Base-by-base conservation (phyloP, 1,140 invertebrate species). In the Rhopalosiphum padi region DNA sequence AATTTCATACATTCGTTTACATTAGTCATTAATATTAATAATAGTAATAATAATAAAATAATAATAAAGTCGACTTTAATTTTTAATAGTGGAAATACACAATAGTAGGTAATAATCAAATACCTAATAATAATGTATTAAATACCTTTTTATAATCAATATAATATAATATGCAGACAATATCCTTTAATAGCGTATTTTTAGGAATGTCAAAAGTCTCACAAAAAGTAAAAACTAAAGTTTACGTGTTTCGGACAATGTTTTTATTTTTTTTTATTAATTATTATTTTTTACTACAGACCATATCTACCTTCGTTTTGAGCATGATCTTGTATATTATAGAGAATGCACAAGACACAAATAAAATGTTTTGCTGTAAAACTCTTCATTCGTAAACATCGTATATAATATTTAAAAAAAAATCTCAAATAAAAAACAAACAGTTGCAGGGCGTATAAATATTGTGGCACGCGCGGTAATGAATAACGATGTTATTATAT, bases 141-240 rank as follows among this genome's bases (percentile, higher is more conserved):
- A 60, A n/a, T 30, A 68, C 60, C 60, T 68, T 68, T 68, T 68
- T 68, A 68, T 68, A 68, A 68, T 60, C n/a, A 68, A n/a, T 68
- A 68, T 68, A 68, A n/a, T n/a, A 68, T 68, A 68, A 15, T 68
- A 68, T 68, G 30, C 30, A 68, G 18, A 68, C 11, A 68, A n/a
- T 68, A 68, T 68, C 30, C 60, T 68, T n/a, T n/a, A 68, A 68
- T 68, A 0, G 1, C 60, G 30, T 68, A 68, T 68, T n/a, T 68
- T n/a, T 30, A 18, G 60, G 60, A 68, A 68, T 68, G 30, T 68
- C 60, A n/a, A n/a, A n/a, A 68, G 60, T 68, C 60, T 30, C 11
- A 30, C n/a, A 68, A 68, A 68, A 68, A 68, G 60, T n/a, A 68
- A 68, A 68, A 68, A 68, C 15, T n/a, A n/a, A 15, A 68, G 60